Evolutionary conservation across 2,888 invertebrate species (phyloP).

Genomic region (Ferrisia virgata): DNA sequence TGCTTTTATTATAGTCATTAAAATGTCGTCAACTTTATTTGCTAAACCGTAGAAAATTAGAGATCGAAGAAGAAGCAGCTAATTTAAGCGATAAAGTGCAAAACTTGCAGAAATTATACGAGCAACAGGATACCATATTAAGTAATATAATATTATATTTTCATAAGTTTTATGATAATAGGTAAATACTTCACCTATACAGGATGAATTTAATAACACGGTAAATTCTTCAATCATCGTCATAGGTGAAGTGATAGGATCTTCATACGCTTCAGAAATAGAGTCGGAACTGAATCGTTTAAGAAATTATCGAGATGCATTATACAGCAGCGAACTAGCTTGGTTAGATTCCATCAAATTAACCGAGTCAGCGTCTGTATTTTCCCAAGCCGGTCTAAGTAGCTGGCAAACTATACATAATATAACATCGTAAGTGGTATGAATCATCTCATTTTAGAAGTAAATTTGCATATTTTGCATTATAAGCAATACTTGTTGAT

Average conservation of each 20-base stretch:
- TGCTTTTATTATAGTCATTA: slow-evolving; percentile 50
- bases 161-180: no score
- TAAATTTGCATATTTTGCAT: no score
- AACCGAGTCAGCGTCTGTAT: slow-evolving; percentile 52
- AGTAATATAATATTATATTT: no score
- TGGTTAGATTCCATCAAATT: slow-evolving; percentile 52
- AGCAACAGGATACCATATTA: slow-evolving; percentile 52
- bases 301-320: slow-evolving; percentile 53
- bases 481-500: background rate
- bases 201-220: no score
- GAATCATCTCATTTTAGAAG: background rate
- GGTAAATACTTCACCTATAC: no score
- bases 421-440: slow-evolving; percentile 48
- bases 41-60: slow-evolving; percentile 50
- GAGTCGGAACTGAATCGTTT: slow-evolving; percentile 52
- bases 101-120: slow-evolving; percentile 52
- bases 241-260: slow-evolving; percentile 46
- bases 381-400: slow-evolving; percentile 51
- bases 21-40: slow-evolving; percentile 50
- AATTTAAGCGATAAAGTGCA: slow-evolving; percentile 51
- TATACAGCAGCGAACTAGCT: slow-evolving; percentile 52
- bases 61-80: slow-evolving; percentile 51
- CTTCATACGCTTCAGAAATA: slow-evolving; percentile 47
- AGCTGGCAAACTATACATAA: slow-evolving; percentile 50
- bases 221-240: slow-evolving; percentile 48